Percentiles rank a stretch among this genome's conserved stretches.
Conservation (phyloP, 2,797 vertebrate genomes). For the Schizopygopsis malacanthus region DNA sequence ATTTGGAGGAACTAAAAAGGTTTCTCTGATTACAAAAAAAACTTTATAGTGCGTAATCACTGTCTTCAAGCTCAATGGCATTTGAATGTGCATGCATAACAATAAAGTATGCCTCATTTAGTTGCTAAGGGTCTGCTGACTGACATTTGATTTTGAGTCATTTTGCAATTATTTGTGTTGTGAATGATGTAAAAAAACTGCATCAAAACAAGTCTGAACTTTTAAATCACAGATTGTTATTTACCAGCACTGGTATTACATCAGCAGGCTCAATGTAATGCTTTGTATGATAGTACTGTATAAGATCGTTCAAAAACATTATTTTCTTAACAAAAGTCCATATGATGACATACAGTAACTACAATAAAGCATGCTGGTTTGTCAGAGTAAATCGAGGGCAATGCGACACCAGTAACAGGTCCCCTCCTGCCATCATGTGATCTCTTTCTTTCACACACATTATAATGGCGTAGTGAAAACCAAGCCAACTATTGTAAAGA, state of each 20-base stretch:
- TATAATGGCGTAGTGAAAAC: conserved; percentile 6
- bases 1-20: neutral
- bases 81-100: conserved; percentile 11
- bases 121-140: neutral
- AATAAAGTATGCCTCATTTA: neutral
- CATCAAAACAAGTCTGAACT: neutral
- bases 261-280: neutral
- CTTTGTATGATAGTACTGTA: neutral
- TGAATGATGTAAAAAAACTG: neutral
- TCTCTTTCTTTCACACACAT: neutral
- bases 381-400: neutral
- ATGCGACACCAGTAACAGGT: conserved; percentile 16
- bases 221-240: neutral
- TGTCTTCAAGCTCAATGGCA: neutral
- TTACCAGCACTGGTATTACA: conserved; percentile 1
- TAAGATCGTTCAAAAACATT: neutral
- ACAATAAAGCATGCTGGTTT: neutral
- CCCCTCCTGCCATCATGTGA: conserved; percentile 14
- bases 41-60: neutral
- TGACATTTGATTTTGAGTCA: conserved; percentile 7
- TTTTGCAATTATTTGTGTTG: neutral
- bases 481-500: conserved; percentile 35
- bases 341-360: neutral
- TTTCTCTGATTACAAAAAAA: neutral
- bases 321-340: neutral